Conservation (phyloP, 2,888 invertebrate species). For the Caenorhabditis sinica region DNA sequence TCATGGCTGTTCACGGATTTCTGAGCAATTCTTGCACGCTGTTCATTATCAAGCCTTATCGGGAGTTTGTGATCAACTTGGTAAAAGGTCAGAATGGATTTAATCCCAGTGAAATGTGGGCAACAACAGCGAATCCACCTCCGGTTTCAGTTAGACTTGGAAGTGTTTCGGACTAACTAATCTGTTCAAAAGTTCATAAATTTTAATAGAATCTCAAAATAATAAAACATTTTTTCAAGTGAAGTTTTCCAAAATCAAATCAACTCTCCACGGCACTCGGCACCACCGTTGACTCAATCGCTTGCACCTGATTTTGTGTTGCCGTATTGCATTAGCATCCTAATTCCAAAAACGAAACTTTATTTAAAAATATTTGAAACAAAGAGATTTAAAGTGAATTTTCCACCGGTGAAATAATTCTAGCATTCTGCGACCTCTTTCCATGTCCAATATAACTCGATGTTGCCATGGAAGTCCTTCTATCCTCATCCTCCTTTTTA, state of each 20-base stretch:
- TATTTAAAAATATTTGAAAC: no score
- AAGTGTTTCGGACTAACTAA: no score
- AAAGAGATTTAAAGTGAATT: not conserved
- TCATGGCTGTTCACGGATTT: conserved; percentile 10
- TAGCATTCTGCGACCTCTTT: not conserved
- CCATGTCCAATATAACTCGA: conserved; percentile 7
- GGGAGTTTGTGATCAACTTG: not conserved
- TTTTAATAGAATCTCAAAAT: not conserved
- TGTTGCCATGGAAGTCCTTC: conserved; percentile 9
- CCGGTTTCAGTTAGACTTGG: no score
- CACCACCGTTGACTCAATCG: no score
- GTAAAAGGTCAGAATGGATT: not conserved
- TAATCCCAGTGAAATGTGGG: not conserved
- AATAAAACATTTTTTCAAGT: not conserved
- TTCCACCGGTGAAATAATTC: not conserved
- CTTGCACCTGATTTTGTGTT: no score
- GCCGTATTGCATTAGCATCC: not conserved
- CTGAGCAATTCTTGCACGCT: conserved; percentile 5
- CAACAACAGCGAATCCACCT: no score
- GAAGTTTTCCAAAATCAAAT: no score
- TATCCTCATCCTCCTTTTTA: conserved; percentile 3
- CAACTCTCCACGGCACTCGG: no score
- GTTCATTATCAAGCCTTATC: conserved; percentile 4
- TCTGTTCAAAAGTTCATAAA: no score
- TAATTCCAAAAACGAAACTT: not conserved